These are phyloP conservation scores for Herpetotheres cachinnans DNA, from an alignment of 2,113 vertebrate genomes.

Conservation along the genomic window DNA sequence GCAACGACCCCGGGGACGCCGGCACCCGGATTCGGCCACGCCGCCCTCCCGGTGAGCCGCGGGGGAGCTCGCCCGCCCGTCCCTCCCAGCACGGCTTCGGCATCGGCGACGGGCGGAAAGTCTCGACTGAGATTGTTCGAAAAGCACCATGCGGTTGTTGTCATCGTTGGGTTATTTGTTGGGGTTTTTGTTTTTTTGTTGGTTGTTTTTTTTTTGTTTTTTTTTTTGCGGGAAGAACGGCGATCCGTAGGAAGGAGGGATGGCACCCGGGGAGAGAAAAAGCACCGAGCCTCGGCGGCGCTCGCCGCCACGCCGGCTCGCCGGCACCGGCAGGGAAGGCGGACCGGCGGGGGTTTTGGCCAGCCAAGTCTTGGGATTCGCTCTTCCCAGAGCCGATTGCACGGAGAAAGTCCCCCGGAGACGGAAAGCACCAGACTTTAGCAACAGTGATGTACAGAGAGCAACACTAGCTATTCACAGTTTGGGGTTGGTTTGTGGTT, in stretches of 20 bases:
- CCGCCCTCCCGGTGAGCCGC: background rate
- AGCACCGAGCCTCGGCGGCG: background rate
- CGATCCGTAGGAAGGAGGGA: conserved; percentile 28
- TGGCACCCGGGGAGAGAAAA: conserved; percentile 43
- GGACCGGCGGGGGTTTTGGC: background rate
- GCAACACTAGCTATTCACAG: conserved; percentile 72
- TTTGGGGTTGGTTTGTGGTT: conserved; percentile 65
- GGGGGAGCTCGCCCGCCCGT: background rate
- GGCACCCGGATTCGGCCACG: background rate
- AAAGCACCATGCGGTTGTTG: conserved; percentile 49
- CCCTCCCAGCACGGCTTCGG: background rate
- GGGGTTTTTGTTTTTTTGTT: background rate
- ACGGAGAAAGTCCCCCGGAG: conserved; percentile 48
- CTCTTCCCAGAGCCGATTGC: conserved; percentile 53
- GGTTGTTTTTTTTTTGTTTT: background rate
- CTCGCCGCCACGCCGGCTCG: background rate
- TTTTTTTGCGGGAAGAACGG: conserved; percentile 29
- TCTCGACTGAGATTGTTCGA: background rate
- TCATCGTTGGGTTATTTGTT: background rate
- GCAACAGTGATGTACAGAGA: conserved; percentile 55
- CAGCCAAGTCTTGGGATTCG: conserved; percentile 34
- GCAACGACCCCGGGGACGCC: background rate
- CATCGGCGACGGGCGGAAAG: background rate
- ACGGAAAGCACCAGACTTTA: conserved; percentile 72
- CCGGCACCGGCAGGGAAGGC: background rate